Conservation (phyloP, 2,797 vertebrate species). For the Distichodus sexfasciatus region DNA sequence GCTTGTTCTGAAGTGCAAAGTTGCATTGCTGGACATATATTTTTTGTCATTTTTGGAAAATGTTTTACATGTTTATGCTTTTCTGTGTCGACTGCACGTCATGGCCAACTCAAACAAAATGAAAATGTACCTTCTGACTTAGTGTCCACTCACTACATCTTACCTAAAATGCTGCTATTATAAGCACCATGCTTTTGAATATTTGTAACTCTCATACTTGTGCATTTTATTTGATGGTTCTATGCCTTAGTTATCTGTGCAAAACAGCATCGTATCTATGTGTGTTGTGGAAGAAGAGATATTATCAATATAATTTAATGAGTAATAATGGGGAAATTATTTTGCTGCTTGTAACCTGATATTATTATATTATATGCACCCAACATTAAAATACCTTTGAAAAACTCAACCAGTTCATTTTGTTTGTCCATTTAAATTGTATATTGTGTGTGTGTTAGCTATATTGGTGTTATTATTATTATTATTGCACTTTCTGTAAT, state of each 20-base stretch:
- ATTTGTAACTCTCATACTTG: conserved; percentile 18
- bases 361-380: conserved; percentile 33
- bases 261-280: conserved; percentile 21
- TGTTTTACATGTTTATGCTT: too few relatives aligned
- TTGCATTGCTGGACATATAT: too few relatives aligned
- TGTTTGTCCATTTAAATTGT: conserved; percentile 32
- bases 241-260: conserved; percentile 33
- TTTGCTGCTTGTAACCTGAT: conserved; percentile 30
- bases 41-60: too few relatives aligned
- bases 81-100: too few relatives aligned
- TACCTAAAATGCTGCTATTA: conserved; percentile 31
- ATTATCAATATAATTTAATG: conserved; percentile 2
- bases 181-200: conserved; percentile 10
- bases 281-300: conserved; percentile 10
- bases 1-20: too few relatives aligned
- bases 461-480: not conserved
- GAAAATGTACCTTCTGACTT: not conserved
- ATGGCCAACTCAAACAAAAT: too few relatives aligned
- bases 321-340: conserved; percentile 18
- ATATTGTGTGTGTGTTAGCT: not conserved
- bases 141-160: not conserved
- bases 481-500: not conserved
- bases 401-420: conserved; percentile 31
- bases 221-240: conserved; percentile 29
- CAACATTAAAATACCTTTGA: conserved; percentile 51